A percentile compares a stretch with the other conserved stretches of the same genome.
These are phyloP conservation scores for Magallana ariakensis DNA, from an alignment of 1,140 invertebrate species.

Conservation along the genomic window DNA sequence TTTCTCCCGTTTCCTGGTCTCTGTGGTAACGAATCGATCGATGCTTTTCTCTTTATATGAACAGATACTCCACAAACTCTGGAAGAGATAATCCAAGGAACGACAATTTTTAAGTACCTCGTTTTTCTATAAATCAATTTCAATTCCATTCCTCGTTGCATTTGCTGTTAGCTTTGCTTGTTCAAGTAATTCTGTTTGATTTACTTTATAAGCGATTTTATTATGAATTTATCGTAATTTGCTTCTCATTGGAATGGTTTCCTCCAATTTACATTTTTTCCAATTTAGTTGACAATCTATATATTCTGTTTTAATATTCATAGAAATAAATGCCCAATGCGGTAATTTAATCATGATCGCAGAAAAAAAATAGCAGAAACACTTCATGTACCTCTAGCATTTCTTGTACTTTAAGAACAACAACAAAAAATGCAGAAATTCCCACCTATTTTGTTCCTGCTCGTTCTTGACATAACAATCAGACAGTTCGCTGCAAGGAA, in stretches of 20 bases:
- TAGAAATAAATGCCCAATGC: no score
- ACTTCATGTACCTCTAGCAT: no score
- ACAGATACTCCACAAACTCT: neutral
- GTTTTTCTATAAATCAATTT: neutral
- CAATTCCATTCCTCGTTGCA: neutral
- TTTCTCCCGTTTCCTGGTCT: neutral
- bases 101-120: neutral
- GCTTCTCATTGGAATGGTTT: no score
- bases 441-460: neutral
- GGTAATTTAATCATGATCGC: no score
- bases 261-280: no score
- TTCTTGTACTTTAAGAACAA: no score
- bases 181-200: neutral
- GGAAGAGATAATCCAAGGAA: neutral
- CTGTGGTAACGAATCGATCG: conserved; percentile 15
- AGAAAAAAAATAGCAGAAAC: no score
- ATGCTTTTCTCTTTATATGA: neutral
- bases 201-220: no score
- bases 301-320: no score
- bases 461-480: neutral
- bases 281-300: no score
- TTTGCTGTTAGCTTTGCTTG: neutral
- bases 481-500: neutral
- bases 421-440: no score
- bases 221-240: no score